phyloP scores from a whole-genome alignment of 2,888 invertebrate species.

The Terebella lapidaria region DNA sequence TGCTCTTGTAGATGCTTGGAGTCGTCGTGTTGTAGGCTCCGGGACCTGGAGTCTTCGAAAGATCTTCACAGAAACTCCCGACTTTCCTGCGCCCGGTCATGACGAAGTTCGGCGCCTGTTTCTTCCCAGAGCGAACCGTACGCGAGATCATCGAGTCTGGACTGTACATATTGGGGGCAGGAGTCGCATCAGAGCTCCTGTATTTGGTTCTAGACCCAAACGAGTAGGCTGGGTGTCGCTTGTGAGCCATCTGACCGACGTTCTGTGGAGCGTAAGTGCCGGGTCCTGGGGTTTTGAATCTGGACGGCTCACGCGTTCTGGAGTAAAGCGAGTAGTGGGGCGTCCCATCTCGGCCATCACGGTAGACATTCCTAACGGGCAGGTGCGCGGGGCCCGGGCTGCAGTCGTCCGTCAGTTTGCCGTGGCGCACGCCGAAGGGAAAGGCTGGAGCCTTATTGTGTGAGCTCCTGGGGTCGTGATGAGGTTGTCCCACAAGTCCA shows the following conservation, averaged over 20 bases:
- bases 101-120: not conserved
- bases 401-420: no score
- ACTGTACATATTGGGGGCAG: constrained; percentile 3
- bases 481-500: constrained; percentile 28
- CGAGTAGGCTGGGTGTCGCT: not conserved
- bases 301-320: constrained; percentile 23
- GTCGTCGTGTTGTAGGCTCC: constrained; percentile 28
- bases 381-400: constrained; percentile 13
- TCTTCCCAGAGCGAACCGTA: constrained; percentile 1
- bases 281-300: constrained; percentile 40
- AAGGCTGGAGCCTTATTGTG: constrained; percentile 30
- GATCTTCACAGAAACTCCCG: no score
- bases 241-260: constrained; percentile 29
- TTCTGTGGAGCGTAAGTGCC: constrained; percentile 44
- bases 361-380: constrained; percentile 23
- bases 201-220: not conserved
- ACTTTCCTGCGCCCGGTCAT: not conserved
- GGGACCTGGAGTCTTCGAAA: constrained; percentile 61
- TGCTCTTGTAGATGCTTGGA: constrained; percentile 23
- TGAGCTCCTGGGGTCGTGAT: constrained; percentile 33
- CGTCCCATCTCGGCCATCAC: constrained; percentile 28
- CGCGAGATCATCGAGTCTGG: not conserved
- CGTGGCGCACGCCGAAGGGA: constrained; percentile 27
- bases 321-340: constrained; percentile 27
- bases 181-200: not conserved